phyloP scores from a whole-genome alignment of 2,113 vertebrate species.

The Conger conger region DNA sequence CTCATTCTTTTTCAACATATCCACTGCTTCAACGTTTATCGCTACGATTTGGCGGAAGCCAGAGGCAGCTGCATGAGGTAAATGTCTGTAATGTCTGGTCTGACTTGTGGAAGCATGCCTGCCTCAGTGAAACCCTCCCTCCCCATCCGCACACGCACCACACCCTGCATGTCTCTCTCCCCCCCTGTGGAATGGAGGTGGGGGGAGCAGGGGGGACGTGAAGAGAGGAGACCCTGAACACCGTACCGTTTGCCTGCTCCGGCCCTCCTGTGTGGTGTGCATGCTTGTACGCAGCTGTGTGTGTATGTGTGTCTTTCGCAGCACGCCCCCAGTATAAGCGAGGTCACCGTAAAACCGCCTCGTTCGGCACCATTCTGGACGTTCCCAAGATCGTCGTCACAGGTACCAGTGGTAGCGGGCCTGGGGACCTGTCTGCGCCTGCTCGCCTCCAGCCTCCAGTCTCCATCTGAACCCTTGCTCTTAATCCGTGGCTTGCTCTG shows the following conservation, averaged over 20 bases:
- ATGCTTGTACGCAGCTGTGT: conserved; percentile 86
- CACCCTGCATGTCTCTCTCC: conserved; percentile 44
- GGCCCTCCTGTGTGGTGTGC: conserved; percentile 79
- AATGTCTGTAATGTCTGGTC: conserved; percentile 34
- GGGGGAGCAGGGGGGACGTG: too few relatives aligned
- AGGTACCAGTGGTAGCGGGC: conserved; percentile 82
- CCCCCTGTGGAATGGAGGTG: not conserved
- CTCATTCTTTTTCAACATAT: not conserved
- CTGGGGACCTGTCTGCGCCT: conserved; percentile 18
- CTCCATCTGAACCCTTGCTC: not conserved
- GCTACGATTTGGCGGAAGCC: not conserved
- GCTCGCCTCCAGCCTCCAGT: conserved; percentile 34
- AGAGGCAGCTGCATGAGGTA: conserved; percentile 8
- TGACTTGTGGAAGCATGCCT: not conserved
- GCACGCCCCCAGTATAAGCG: conserved; percentile 91
- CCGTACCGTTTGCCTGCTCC: conserved; percentile 46
- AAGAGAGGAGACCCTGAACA: not conserved
- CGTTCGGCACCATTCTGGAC: conserved; percentile 99
- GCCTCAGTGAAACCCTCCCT: not conserved
- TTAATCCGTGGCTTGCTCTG: conserved; percentile 42
- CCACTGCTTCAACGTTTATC: not conserved
- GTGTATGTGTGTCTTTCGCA: conserved; percentile 80
- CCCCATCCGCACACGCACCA: conserved; percentile 44
- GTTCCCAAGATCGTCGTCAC: conserved; percentile 98
- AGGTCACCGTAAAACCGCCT: conserved; percentile 99